Percentiles rank a stretch among this genome's conserved stretches.
Evolutionary conservation across 2,888 invertebrate genomes (phyloP).

Genomic region (Barypeithes pellucidus): DNA sequence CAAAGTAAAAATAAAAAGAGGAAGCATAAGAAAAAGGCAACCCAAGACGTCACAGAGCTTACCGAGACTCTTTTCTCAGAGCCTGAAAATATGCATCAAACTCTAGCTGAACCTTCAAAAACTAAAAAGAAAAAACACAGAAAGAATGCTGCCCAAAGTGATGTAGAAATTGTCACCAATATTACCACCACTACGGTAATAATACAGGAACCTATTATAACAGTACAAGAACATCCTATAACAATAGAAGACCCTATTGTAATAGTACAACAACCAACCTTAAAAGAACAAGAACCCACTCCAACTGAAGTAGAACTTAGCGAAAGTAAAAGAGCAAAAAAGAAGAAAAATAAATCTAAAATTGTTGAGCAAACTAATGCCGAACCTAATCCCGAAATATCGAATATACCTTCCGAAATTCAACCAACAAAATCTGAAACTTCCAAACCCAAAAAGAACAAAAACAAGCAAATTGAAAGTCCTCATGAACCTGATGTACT

Average conservation of each 20-base stretch:
- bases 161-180: not conserved
- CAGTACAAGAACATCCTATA: not conserved
- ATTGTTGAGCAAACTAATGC: not conserved
- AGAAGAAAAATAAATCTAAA: slow-evolving; percentile 23
- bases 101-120: slow-evolving; percentile 1
- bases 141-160: not conserved
- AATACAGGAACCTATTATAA: not conserved
- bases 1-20: slow-evolving; percentile 32
- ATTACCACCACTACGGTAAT: not conserved
- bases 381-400: not conserved
- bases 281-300: slow-evolving; percentile 1
- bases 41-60: not conserved
- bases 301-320: not conserved
- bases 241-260: not conserved
- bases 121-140: slow-evolving; percentile 10
- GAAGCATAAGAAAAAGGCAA: slow-evolving; percentile 19
- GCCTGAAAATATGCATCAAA: not conserved
- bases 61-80: not conserved
- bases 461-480: not conserved
- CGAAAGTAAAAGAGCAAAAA: slow-evolving; percentile 18
- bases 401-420: not conserved
- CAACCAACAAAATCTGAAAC: slow-evolving; percentile 4
- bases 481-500: not conserved
- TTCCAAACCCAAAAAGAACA: slow-evolving; percentile 29
- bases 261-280: not conserved